Evolutionary conservation across 2,888 invertebrate genomes (phyloP).

Genomic region (Apocheima hispidaria): DNA sequence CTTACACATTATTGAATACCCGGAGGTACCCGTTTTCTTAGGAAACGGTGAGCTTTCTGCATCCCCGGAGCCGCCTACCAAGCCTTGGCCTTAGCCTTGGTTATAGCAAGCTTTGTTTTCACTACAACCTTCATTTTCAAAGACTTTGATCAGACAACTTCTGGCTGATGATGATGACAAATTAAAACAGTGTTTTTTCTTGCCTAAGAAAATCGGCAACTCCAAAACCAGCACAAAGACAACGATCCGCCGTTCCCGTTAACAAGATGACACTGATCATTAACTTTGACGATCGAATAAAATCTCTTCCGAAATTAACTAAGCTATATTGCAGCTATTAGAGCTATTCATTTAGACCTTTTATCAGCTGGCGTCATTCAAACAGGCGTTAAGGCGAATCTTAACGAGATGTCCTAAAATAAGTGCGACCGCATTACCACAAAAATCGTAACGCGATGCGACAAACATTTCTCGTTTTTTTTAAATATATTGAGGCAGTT

Average conservation of each 20-base stretch:
- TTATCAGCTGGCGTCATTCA: constrained; percentile 38
- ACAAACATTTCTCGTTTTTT: neutral
- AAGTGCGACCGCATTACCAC: neutral
- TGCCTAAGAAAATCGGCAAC: neutral
- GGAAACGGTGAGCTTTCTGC: no score
- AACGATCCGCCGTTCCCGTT: constrained; percentile 9
- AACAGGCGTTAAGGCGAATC: constrained; percentile 36
- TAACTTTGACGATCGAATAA: constrained; percentile 40
- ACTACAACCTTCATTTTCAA: no score
- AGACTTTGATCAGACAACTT: no score
- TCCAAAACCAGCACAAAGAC: constrained; percentile 3
- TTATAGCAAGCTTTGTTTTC: no score
- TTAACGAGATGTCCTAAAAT: neutral
- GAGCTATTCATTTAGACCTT: constrained; percentile 36
- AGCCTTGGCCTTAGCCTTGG: no score
- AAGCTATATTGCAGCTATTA: constrained; percentile 18
- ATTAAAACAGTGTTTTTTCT: neutral
- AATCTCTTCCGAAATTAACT: constrained; percentile 36
- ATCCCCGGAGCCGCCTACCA: no score
- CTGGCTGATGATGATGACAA: no score
- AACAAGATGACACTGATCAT: constrained; percentile 26
- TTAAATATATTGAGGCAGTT: no score
- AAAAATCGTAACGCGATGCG: neutral
- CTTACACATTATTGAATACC: no score
- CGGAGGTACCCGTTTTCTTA: no score